phyloP scores from a whole-genome alignment of 2,888 invertebrate genomes.

The Priapulus caudatus region DNA sequence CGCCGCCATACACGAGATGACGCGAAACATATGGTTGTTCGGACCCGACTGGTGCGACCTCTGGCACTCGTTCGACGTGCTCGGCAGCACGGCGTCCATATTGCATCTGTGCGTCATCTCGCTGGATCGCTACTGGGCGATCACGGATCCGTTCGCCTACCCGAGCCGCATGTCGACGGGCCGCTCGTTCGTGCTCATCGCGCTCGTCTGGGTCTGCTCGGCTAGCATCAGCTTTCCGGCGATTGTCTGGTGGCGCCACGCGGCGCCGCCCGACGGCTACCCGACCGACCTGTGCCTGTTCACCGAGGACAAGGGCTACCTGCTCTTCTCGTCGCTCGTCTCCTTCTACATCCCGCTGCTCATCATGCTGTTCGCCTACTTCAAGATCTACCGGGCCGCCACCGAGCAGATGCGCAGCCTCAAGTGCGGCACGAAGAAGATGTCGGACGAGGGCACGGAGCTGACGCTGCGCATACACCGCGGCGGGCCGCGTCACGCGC shows the following conservation, averaged over 20 bases:
- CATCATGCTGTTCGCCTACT: constrained; percentile 97
- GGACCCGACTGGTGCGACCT: constrained; percentile 93
- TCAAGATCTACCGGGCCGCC: constrained; percentile 85
- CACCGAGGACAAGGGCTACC: constrained; percentile 87
- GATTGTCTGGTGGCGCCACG: constrained; percentile 54
- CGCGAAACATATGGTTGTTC: constrained; percentile 59
- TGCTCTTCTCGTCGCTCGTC: constrained; percentile 92
- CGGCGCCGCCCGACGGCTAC: constrained; percentile 31
- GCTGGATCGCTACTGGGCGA: constrained; percentile 93
- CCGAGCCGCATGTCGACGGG: constrained; percentile 84
- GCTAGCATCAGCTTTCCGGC: constrained; percentile 96
- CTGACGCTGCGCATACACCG: constrained; percentile 83
- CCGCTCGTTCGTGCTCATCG: constrained; percentile 73
- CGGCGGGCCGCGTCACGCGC: constrained; percentile 54
- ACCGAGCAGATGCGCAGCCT: constrained; percentile 79
- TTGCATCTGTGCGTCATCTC: constrained; percentile 90
- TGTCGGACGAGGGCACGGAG: constrained; percentile 34
- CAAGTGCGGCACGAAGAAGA: constrained; percentile 68
- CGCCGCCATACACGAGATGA: constrained; percentile 74
- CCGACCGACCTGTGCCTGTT: constrained; percentile 57
- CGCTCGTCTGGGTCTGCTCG: constrained; percentile 90
- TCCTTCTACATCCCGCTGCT: constrained; percentile 92
- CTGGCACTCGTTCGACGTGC: constrained; percentile 90
- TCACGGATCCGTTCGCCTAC: constrained; percentile 94
- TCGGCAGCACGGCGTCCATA: constrained; percentile 94